These are phyloP conservation scores for Dromiciops gliroides DNA, from an alignment of 2,113 vertebrate genomes.

Conservation along the genomic window DNA sequence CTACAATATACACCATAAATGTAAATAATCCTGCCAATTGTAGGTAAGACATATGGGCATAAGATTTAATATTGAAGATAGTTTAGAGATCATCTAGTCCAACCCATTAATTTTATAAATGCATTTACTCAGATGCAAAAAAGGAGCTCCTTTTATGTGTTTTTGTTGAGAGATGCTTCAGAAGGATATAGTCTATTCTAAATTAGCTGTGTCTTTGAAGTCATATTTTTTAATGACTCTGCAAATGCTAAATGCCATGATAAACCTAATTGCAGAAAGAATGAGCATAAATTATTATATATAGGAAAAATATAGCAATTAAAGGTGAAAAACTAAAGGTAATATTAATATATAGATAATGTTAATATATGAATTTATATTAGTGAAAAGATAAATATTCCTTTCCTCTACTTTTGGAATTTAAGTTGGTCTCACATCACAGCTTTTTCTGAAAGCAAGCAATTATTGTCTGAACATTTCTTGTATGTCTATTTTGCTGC, in stretches of 20 bases:
- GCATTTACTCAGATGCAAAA: neutral
- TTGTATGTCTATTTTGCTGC: conserved; percentile 67
- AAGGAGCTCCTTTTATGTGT: neutral
- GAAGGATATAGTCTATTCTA: neutral
- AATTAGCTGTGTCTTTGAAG: neutral
- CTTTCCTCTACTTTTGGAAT: conserved; percentile 50
- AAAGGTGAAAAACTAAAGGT: neutral
- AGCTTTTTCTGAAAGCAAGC: conserved; percentile 75
- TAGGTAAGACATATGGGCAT: neutral
- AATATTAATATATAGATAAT: conserved; percentile 71
- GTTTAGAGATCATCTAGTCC: neutral
- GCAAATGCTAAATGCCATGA: neutral
- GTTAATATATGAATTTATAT: conserved; percentile 73
- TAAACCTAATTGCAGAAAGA: conserved; percentile 59
- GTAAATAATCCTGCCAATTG: neutral
- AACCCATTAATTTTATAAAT: neutral
- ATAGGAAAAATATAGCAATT: neutral
- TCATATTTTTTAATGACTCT: too few relatives aligned
- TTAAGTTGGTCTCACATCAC: conserved; percentile 53
- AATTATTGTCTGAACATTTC: conserved; percentile 65
- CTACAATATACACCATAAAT: neutral
- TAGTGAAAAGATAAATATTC: conserved; percentile 65
- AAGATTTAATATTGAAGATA: neutral
- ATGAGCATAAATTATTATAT: neutral
- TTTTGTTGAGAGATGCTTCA: neutral